Conservation (phyloP, 2,888 invertebrate species). For the Cheilosia vernalis region DNA sequence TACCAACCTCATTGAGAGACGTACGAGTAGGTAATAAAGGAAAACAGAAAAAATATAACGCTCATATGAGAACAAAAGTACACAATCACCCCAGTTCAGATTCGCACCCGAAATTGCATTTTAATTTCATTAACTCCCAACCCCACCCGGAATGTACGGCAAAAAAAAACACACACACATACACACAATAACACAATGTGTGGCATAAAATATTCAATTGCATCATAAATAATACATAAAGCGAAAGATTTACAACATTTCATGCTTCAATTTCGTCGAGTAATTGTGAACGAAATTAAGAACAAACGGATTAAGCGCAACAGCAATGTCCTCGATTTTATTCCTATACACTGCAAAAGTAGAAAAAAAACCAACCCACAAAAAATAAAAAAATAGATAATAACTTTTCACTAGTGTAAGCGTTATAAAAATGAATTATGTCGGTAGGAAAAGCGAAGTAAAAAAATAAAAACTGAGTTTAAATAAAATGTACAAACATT, state of each 20-base stretch:
- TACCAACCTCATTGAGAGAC: slow-evolving; percentile 24
- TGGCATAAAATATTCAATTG: slow-evolving; percentile 70
- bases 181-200: slow-evolving; percentile 46
- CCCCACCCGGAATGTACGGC: neutral
- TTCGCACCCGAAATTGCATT: slow-evolving; percentile 54
- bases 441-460: slow-evolving; percentile 8
- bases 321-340: slow-evolving; percentile 24
- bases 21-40: slow-evolving; percentile 22
- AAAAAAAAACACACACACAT: neutral
- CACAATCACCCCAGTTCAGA: neutral
- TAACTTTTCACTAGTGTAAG: slow-evolving; percentile 31
- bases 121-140: slow-evolving; percentile 31
- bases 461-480: neutral
- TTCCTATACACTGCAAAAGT: neutral
- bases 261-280: slow-evolving; percentile 34
- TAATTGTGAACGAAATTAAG: slow-evolving; percentile 66
- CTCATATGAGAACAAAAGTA: slow-evolving; percentile 11
- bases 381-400: slow-evolving; percentile 21
- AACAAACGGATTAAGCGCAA: slow-evolving; percentile 23
- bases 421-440: slow-evolving; percentile 25
- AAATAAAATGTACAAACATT: slow-evolving; percentile 26
- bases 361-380: neutral
- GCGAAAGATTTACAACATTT: slow-evolving; percentile 59
- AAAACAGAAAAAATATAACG: neutral
- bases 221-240: slow-evolving; percentile 70